Evolutionary conservation across 1,140 invertebrate species (phyloP), one percentile per base, ranked within the genome.

Genomic region (Tyrophagus putrescentiae): DNA sequence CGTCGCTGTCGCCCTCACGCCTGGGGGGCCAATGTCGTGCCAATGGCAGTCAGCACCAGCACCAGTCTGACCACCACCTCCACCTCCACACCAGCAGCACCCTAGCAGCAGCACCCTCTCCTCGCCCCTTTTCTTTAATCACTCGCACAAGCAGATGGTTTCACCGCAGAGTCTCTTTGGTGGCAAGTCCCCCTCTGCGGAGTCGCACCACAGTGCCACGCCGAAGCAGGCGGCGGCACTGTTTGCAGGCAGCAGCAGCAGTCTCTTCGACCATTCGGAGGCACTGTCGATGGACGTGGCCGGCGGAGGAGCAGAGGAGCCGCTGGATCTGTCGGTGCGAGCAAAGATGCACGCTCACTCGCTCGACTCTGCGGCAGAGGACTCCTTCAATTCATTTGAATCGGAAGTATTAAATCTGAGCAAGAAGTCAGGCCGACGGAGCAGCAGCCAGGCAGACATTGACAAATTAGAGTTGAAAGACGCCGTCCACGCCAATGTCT

Each of bases 351-450:
- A 44, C 7, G 16, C 18, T 21, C 21, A 48, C n/a, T 59, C 27
- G 7, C 18, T 16, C 25, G 39, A 25, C 21, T 16, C 13, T 11
- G 13, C 34, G 9, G 18, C 28, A 4, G 39, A 42, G 9, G 36
- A 54, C 18, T 16, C 34, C 9, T 42, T 32, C 4, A 45, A 42
- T 59, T 50, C 25, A 64, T 18, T 67, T 6, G 65, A 64, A 28
- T 29, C 27, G 9, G 64, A 66, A 60, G 82, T 79, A 31, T 80
- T 84, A 9, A 83, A 84, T 68, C 68, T 84, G 29, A 82, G 81
- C 66, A 76, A 79, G 61, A 82, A 82, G 67, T 79, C 80, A 5
- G 80, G 79, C 13, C 74, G 80, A 50, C 13, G n/a, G n/a, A n/a
- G n/a, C n/a, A n/a, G n/a, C n/a, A n/a, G n/a, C 13, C 4, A 31